Percentiles rank a stretch among this genome's conserved stretches.
These are phyloP conservation scores for Peromyscus attwateri DNA, from an alignment of 2,797 vertebrate genomes.

Conservation along the genomic window DNA sequence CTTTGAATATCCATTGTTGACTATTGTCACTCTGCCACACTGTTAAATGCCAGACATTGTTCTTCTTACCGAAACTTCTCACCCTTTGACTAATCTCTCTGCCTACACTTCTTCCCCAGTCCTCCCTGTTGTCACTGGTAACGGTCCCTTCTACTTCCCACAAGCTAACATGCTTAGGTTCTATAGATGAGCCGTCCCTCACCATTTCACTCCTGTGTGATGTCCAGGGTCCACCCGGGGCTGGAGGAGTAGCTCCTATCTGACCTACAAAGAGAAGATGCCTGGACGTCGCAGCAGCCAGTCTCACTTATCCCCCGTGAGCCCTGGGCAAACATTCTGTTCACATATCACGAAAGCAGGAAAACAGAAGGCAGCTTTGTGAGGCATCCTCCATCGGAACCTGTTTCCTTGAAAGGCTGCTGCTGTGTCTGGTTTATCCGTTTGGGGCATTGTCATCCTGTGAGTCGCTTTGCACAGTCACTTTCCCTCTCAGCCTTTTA, in stretches of 20 bases:
- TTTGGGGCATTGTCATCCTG: not conserved
- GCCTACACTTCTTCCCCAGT: not conserved
- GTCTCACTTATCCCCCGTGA: not conserved
- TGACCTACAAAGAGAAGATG: not conserved
- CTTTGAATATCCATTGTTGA: not conserved
- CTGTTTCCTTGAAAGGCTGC: not conserved
- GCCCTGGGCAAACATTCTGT: not conserved
- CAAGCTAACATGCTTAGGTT: not conserved
- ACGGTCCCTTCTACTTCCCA: not conserved
- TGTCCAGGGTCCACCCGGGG: not conserved
- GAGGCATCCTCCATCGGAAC: not conserved
- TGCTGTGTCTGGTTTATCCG: not conserved
- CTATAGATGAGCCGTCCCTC: not conserved
- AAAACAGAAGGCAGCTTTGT: not conserved
- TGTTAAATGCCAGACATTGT: not conserved
- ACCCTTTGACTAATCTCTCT: not conserved
- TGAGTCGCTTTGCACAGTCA: not conserved
- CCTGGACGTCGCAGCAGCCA: not conserved
- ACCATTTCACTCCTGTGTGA: not conserved
- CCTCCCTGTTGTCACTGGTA: not conserved
- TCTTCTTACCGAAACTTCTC: too few relatives aligned
- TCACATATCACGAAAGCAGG: not conserved
- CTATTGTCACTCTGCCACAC: not conserved
- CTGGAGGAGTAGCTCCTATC: not conserved
- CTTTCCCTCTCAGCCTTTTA: constrained; percentile 59